These are phyloP conservation scores for Ailurus styani DNA, from an alignment of 2,113 vertebrate genomes.

Conservation along the genomic window DNA sequence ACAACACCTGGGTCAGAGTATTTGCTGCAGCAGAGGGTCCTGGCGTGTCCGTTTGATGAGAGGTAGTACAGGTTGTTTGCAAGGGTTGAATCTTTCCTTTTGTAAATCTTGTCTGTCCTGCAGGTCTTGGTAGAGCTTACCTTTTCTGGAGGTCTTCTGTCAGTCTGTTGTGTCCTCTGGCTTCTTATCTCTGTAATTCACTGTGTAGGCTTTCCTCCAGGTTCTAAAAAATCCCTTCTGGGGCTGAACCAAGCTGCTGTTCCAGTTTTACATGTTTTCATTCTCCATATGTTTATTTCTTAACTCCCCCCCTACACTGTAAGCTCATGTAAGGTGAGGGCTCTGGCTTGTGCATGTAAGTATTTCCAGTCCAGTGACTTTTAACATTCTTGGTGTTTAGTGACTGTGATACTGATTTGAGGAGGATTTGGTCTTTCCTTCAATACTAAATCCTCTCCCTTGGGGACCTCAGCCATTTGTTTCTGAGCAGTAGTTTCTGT, in stretches of 20 bases:
- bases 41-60: background rate
- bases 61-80: background rate
- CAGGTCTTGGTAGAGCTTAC: background rate
- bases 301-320: background rate
- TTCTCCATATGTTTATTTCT: background rate
- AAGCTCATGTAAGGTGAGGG: background rate
- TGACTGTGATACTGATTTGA: background rate
- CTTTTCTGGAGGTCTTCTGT: background rate
- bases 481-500: background rate
- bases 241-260: background rate
- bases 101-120: background rate
- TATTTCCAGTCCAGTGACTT: background rate
- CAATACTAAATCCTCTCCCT: background rate
- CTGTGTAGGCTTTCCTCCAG: background rate
- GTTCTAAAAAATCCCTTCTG: background rate
- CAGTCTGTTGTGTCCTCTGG: background rate
- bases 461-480: background rate
- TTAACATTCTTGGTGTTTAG: background rate
- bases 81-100: background rate
- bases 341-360: background rate
- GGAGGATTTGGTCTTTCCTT: background rate
- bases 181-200: background rate
- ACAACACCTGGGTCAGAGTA: background rate
- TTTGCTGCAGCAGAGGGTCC: background rate
- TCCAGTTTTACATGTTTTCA: constrained; percentile 12